phyloP scores from a whole-genome alignment of 92 coral and sea anemone genomes.

The Actinostola sp. region DNA sequence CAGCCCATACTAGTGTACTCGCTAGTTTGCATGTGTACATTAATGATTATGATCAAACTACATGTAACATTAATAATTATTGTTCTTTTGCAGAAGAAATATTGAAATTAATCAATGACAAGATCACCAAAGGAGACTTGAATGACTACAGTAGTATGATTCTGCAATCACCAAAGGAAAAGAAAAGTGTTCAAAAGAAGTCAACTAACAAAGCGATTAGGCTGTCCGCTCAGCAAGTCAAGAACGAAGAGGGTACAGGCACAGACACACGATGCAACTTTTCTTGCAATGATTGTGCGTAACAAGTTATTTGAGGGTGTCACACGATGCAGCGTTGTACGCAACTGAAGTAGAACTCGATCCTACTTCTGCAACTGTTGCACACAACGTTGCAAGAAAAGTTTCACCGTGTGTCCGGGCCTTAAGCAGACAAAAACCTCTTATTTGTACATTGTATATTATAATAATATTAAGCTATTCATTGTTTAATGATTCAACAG shows the following conservation, averaged over 20 bases:
- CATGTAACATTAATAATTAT: background rate
- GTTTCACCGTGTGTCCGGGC: too few relatives aligned
- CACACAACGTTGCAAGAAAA: too few relatives aligned
- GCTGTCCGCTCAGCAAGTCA: background rate
- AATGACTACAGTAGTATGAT: conserved; percentile 62
- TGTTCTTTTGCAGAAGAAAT: conserved; percentile 62
- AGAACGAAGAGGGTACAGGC: conserved; percentile 10
- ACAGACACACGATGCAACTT: too few relatives aligned
- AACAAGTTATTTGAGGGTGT: too few relatives aligned
- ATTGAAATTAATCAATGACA: conserved; percentile 64
- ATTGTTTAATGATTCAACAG: too few relatives aligned
- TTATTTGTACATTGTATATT: too few relatives aligned
- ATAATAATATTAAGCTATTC: too few relatives aligned
- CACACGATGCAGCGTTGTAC: background rate
- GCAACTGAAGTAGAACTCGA: too few relatives aligned
- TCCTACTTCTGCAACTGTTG: too few relatives aligned
- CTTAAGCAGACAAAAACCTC: too few relatives aligned
- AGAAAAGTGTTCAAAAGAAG: conserved; percentile 7
- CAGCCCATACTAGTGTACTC: background rate
- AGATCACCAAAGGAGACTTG: conserved; percentile 67
- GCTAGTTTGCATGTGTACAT: background rate
- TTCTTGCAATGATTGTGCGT: too few relatives aligned
- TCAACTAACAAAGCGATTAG: background rate
- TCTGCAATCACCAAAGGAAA: conserved; percentile 40
- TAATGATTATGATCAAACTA: background rate